Base-by-base conservation (phyloP, 2,113 vertebrate species). In the Leptodactylus fuscus region DNA sequence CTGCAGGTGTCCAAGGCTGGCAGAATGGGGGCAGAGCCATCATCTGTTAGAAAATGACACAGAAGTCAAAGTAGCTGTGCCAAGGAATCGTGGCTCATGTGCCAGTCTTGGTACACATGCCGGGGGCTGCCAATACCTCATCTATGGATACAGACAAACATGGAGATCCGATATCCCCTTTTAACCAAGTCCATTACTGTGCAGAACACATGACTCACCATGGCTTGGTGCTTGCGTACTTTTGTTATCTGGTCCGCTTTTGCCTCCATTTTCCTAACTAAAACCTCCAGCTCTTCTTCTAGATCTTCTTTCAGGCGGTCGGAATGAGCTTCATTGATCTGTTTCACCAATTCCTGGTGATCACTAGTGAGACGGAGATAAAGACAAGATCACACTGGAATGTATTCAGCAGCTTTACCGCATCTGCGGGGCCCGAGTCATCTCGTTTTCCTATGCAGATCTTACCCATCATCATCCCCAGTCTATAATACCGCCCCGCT, bases 211-310 rank as follows among this genome's bases (percentile, higher is more conserved):
- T 5, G 62, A 70, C 81, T 88, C 81, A 98, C 98, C 94, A 95
- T 95, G 46, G 91, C 86, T 87, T 94, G 95, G 83, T 98, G 96
- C 80, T 92, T 96, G 80, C 90, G 92, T 24, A 99, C 95, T 90
- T 97, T 97, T 84, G 91, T 94, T 87, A 99, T 99, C 87, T 99
- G 98, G 27, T 96, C 96, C 87, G 96, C 97, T 89, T 99, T 99
- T 55, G 94, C 94, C 91, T 99, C 97, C 96, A 99, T 99, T 89
- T 90, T 97, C 88, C 91, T 92, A 81, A 98, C 93, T 62, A 99
- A 85, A 1, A 77, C 88, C 85, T 97, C 97, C 69, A 97, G 93
- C 36, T 98, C 96, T 29, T 86, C 90, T 86, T 96, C 94, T 85
- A 98, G 90, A 20, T 94, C 94, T 58, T 93, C 94, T 81, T 94